Base-by-base conservation (phyloP, 2,888 invertebrate genomes). In the Yponomeuta cagnagella region DNA sequence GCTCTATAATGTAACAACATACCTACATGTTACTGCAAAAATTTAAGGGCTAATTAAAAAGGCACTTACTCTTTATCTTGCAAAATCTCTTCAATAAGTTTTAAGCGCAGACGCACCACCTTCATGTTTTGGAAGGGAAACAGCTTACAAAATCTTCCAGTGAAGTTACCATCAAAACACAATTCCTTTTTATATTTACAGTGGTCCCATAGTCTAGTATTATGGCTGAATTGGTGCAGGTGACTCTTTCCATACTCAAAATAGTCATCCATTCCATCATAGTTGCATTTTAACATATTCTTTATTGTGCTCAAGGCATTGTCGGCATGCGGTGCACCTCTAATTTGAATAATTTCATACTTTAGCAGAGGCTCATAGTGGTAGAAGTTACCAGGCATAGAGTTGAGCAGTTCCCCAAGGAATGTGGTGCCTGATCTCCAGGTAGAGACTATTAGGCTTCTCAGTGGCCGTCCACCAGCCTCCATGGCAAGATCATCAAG, bases 361-460 rank as follows among this genome's bases (percentile, higher is more conserved):
- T 96, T 95, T 73, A 97, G 90, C 73, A 98, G 89, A 52, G 98
- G 98, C 86, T 98, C 98, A 82, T 97, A 98, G 83, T 97, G 97
- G 88, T 97, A 98, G 87, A 94, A 98, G 84, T 96, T 97, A 48
- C 95, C 97, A 30, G 97, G 97, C 82, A 97, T 94, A 43, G 97
- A 93, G 83, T 96, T 96, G 68, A 97, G 84, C 66, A 97, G 94
- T 80, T 97, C 97, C 71, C 97, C 97, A 70, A 98, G 93, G 84
- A 98, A 98, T 58, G 97, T 97, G 31, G 97, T 97, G 8, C 98
- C 98, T 5, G 97, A 97, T 76, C 98, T 93, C 97, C 97, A 98
- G 15, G 97, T 97, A n/a, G 97, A 96, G 73, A 97, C 89, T 75
- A 98, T 95, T 68, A 97, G 85, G 83, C 95, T 97, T 74, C 96